Base-by-base conservation (phyloP, 2,888 invertebrate genomes). In the Polymixis flavicincta region DNA sequence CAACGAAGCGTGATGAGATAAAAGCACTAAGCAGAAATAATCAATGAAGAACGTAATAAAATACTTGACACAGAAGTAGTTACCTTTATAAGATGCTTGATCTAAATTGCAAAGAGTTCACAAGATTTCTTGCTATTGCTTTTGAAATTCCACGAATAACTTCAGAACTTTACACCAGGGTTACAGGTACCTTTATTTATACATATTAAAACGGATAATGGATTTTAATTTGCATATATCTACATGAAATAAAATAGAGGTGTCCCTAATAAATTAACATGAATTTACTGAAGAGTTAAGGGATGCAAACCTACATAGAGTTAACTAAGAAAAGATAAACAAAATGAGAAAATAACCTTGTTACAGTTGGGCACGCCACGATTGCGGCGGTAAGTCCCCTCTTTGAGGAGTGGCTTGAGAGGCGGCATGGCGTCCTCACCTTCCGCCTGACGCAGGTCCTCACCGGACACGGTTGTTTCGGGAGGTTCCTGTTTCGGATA, bases 161-260 rank as follows among this genome's bases (percentile, higher is more conserved):
- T 66, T 37, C 37, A 42, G 25, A 71, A 71, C n/a, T 66, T 66
- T n/a, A 65, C 32, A 66, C 22, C 22, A 59, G 54, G 67, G 32
- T 83, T 73, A 73, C 79, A 69, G 79, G 73, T 79, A 61, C 59
- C 52, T 78, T 71, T 84, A 80, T 82, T 80, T 84, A 84, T 84
- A 80, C 84, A 84, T 82, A 80, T 82, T 76, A 70, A 82, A 82
- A 81, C 70, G 76, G 61, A 84, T 82, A 84, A 84, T 84, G 81
- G 71, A 81, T 80, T 76, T 66, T 63, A 71, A 82, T 84, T 71
- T 82, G 85, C 85, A 82, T 80, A 80, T 80, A 75, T 80, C 84
- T 82, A 84, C 84, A 84, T 84, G 57, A 76, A 82, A 84, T 80
- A 76, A 82, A 80, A 84, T 66, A 76, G 81, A 74, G 65, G 68